phyloP scores from a whole-genome alignment of 2,888 invertebrate species.

The Cremastinae sp. region DNA sequence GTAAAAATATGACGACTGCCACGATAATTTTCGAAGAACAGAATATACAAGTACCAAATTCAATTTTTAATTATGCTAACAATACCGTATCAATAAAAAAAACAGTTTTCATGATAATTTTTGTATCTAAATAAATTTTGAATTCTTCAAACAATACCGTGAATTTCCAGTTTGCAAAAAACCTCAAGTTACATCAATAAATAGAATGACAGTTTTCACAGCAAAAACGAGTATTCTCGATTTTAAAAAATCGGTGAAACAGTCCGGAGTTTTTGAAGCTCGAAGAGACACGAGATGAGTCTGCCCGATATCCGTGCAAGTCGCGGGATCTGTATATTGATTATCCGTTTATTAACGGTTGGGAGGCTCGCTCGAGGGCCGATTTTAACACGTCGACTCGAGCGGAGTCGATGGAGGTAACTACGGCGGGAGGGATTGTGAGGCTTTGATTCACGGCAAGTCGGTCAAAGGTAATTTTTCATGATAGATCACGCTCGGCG shows the following conservation, averaged over 20 bases:
- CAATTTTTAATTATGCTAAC: too few relatives aligned
- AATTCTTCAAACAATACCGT: too few relatives aligned
- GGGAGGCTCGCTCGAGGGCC: constrained; percentile 44
- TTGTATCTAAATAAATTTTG: too few relatives aligned
- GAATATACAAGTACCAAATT: too few relatives aligned
- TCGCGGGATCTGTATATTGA: constrained; percentile 54
- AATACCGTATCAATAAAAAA: too few relatives aligned
- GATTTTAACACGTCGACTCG: not conserved
- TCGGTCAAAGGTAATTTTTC: constrained; percentile 80
- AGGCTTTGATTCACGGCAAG: constrained; percentile 68
- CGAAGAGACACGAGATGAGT: not conserved
- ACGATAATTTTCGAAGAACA: too few relatives aligned
- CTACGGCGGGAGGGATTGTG: constrained; percentile 10
- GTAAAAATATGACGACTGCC: too few relatives aligned
- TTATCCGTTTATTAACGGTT: constrained; percentile 61
- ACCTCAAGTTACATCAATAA: too few relatives aligned
- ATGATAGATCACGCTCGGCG: constrained; percentile 79
- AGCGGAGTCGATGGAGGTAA: constrained; percentile 9
- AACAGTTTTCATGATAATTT: not conserved
- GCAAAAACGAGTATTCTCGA: too few relatives aligned
- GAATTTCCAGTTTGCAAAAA: too few relatives aligned
- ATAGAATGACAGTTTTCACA: too few relatives aligned
- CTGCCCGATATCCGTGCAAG: not conserved
- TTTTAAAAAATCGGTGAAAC: not conserved
- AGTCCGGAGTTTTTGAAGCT: not conserved